phyloP scores from a whole-genome alignment of 2,888 invertebrate genomes.

The Thalpophila matura region DNA sequence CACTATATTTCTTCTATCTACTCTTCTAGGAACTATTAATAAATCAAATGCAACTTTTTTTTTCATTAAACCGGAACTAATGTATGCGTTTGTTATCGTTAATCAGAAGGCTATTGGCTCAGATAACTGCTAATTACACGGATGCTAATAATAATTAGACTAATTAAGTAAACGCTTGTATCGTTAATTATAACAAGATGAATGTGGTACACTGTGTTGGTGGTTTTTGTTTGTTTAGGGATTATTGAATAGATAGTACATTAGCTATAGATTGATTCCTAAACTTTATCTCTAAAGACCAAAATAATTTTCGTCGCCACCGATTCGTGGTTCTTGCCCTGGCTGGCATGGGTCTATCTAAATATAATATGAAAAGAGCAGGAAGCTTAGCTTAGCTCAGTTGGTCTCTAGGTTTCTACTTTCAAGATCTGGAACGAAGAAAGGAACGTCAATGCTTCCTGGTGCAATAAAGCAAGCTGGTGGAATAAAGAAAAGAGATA shows the following conservation, averaged over 20 bases:
- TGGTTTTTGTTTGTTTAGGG: conserved; percentile 19
- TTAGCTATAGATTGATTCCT: not conserved
- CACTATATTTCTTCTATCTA: not conserved
- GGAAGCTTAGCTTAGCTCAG: not conserved
- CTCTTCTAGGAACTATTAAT: conserved; percentile 11
- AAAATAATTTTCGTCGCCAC: not conserved
- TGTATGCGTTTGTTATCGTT: conserved; percentile 31
- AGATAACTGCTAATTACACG: conserved; percentile 51
- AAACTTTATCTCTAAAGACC: not conserved
- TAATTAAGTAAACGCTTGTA: conserved; percentile 47
- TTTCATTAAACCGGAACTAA: conserved; percentile 41
- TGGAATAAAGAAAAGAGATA: conserved; percentile 4
- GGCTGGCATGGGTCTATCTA: not conserved
- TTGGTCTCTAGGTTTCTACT: no score
- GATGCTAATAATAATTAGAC: conserved; percentile 54
- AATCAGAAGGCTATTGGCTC: conserved; percentile 46
- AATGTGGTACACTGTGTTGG: conserved; percentile 9
- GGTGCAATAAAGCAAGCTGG: not conserved
- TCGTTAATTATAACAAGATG: conserved; percentile 37
- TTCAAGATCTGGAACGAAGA: conserved; percentile 5
- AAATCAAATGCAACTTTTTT: conserved; percentile 18
- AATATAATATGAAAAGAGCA: not conserved
- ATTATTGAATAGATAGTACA: not conserved
- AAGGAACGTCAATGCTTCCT: conserved; percentile 9
- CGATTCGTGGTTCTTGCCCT: not conserved